Conservation (phyloP, 2,888 invertebrate species). For the Cylindroiulus punctatus region DNA sequence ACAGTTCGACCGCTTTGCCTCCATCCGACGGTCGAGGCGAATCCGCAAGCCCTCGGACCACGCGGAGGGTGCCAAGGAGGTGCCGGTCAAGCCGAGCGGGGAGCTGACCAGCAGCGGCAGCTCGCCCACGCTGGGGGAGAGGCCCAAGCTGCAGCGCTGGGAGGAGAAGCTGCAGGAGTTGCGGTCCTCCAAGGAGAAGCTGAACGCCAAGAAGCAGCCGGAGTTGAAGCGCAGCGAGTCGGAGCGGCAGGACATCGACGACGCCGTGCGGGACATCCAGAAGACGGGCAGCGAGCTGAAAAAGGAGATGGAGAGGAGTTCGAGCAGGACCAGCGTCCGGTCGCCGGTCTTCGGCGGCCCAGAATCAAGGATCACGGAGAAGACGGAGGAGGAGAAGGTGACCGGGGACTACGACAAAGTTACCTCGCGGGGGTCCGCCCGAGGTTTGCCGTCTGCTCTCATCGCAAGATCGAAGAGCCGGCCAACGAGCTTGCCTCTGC, state of each 20-base stretch:
- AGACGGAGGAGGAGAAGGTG: slow-evolving; percentile 55
- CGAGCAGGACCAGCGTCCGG: background rate
- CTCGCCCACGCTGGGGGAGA: slow-evolving; percentile 1
- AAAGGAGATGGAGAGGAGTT: slow-evolving; percentile 46
- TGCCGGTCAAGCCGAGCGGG: background rate
- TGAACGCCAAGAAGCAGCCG: slow-evolving; percentile 17
- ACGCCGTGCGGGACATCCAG: slow-evolving; percentile 57
- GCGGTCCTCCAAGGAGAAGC: background rate
- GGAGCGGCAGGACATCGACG: slow-evolving; percentile 55
- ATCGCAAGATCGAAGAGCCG: background rate
- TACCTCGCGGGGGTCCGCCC: slow-evolving; percentile 49
- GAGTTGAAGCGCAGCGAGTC: slow-evolving; percentile 8
- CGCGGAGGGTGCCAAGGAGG: background rate
- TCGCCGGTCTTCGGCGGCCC: slow-evolving; percentile 18
- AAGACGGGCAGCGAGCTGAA: slow-evolving; percentile 57
- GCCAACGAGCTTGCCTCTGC: slow-evolving; percentile 43
- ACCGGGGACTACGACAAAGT: slow-evolving; percentile 55
- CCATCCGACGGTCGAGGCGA: slow-evolving; percentile 81
- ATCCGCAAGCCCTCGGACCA: slow-evolving; percentile 67
- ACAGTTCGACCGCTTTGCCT: slow-evolving; percentile 85
- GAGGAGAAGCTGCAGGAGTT: slow-evolving; percentile 40
- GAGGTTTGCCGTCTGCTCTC: slow-evolving; percentile 24
- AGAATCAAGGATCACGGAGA: slow-evolving; percentile 11
- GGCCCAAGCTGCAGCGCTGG: slow-evolving; percentile 36
- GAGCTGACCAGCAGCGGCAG: background rate